phyloP scores from a whole-genome alignment of 2,113 vertebrate species.

The Platichthys flesus region DNA sequence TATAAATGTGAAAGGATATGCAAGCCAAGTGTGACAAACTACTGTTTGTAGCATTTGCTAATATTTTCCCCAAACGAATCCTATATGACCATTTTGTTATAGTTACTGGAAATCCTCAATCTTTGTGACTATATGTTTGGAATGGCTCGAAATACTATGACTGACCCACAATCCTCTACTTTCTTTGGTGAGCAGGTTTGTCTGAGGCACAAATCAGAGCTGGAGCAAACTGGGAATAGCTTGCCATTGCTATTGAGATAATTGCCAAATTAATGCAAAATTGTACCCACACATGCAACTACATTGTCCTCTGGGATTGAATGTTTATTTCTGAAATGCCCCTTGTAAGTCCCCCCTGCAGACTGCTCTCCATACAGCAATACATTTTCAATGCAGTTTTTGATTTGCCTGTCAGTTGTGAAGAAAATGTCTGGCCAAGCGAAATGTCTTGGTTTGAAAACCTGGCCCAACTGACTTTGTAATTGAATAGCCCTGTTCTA shows the following conservation, averaged over 20 bases:
- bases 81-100: background rate
- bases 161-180: background rate
- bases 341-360: background rate
- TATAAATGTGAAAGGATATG: background rate
- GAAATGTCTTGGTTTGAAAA: too few species aligned
- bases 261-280: background rate
- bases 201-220: background rate
- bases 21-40: background rate
- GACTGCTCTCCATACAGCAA: background rate
- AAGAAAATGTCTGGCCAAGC: too few species aligned
- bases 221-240: background rate
- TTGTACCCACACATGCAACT: background rate
- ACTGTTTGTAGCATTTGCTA: background rate
- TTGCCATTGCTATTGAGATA: background rate
- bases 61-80: background rate
- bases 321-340: background rate
- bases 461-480: too few species aligned
- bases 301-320: background rate
- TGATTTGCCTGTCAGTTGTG: too few species aligned
- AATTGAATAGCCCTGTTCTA: too few species aligned
- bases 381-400: too few species aligned
- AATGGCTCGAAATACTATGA: background rate
- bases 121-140: background rate
- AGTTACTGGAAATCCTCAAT: background rate
- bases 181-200: background rate